Evolutionary conservation across 2,797 vertebrate species (phyloP), one percentile per base, ranked within the genome.

Genomic region (Chaunax sp.): DNA sequence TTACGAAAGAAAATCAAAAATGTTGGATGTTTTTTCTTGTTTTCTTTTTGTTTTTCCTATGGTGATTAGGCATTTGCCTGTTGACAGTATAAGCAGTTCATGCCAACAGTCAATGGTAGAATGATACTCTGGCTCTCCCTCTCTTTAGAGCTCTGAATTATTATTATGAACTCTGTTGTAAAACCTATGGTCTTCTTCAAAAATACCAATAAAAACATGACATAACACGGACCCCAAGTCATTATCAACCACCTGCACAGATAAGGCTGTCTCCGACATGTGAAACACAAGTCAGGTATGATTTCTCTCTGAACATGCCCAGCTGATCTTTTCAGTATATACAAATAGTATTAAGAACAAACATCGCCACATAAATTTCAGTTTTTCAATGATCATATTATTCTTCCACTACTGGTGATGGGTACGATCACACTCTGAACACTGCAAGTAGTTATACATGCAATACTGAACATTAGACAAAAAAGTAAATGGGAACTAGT

Each of bases 101-200:
- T 75, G 76, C 77, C 86, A 83, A 75, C 82, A 83, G 80, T 90
- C 76, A 66, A 80, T 95, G 94, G 94, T 97, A 97, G 95, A 96
- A 95, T 94, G 96, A 95, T 95, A 93, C 80, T 90, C 83, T 88
- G 87, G 87, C 83, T 87, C 87, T 85, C 88, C 84, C 83, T 96
- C 89, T 96, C 93, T 94, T 95, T 97, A 97, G 96, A 96, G 94
- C 92, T 95, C 95, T 96, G 95, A 86, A 85, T 86, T 95, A 96
- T 96, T 95, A 96, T 97, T 96, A 95, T 96, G 96, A 95, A 96
- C 96, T 95, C 96, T 96, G 88, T 90, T 91, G 90, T 91, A 86
- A 89, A 90, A 92, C 78, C 74, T 83, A 79, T 90, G 96, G 94
- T 97, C 96, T 97, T 97, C 95, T 93, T 90, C 92, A 91, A 87